Evolutionary conservation across 2,888 invertebrate genomes (phyloP), one percentile per base, ranked within the genome.

Genomic region (Torymus texanus): DNA sequence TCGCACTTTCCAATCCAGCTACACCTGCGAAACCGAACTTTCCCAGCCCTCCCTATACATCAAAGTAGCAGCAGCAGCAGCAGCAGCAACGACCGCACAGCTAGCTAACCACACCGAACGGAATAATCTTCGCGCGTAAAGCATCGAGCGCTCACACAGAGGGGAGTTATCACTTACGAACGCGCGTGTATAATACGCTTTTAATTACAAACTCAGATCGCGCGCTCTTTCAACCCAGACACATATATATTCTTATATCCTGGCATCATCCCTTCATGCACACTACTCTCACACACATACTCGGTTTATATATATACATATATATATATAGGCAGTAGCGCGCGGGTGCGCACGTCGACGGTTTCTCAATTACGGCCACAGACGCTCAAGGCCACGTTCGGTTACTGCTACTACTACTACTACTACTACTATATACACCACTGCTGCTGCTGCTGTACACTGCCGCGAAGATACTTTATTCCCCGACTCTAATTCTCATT

Each of bases 311-410:
- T n/a, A n/a, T 21, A 21, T 21, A 21, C 21, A 1, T 21, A 21
- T 21, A 21, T 21, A 1, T 21, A 21, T 21, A 21, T 21, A 21
- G 18, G n/a, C 24, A 53, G n/a, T 24, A 29, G 29, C 56, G 29
- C 55, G 70, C 61, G 81, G 83, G 81, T 81, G 81, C 78, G 83
- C 81, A 81, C 83, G 83, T 84, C 82, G 81, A 83, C 82, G 81
- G 84, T 83, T 85, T 85, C 83, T 85, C 85, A 84, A 85, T 85
- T 85, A 84, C 81, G 75, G 77, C 76, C 75, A 41, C 41, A 83
- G 84, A 85, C 83, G 82, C 78, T 81, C 85, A 85, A 85, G 85
- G 85, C 82, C 84, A 84, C 21, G 56, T 83, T 82, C 79, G 79
- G 81, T 80, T 82, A 81, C 83, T 81, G 80, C 83, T 68, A 55